Conservation (phyloP, 2,888 invertebrate species). For the Ommatoiulus sabulosus region DNA sequence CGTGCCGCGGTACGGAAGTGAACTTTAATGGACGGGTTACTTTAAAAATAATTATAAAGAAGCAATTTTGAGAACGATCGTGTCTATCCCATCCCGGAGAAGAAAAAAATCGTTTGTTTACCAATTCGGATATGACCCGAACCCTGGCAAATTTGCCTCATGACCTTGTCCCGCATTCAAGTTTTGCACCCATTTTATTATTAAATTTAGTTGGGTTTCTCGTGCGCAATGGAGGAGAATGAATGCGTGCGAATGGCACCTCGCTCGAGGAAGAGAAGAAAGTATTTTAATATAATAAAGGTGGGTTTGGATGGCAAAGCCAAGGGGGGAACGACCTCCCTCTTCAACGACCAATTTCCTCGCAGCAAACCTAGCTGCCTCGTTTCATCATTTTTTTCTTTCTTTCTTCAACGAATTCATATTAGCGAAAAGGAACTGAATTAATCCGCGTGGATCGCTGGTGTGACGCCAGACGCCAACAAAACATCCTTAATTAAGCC, state of each 20-base stretch:
- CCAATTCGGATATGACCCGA: not conserved
- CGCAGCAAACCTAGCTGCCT: not conserved
- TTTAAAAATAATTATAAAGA: not conserved
- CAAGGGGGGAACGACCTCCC: not conserved
- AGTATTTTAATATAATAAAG: constrained; percentile 42
- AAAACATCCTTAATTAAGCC: constrained; percentile 27
- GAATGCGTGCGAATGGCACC: constrained; percentile 38
- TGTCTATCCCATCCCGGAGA: not conserved
- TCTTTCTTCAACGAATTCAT: not conserved
- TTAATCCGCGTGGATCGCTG: not conserved
- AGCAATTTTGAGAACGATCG: not conserved
- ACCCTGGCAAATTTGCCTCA: not conserved
- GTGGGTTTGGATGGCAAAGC: constrained; percentile 35
- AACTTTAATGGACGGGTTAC: not conserved
- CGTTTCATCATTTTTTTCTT: not conserved
- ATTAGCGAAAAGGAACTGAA: not conserved
- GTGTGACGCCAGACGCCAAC: not conserved
- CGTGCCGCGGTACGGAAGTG: constrained; percentile 7
- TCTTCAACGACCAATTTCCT: not conserved
- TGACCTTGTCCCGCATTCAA: constrained; percentile 41
- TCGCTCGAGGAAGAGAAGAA: constrained; percentile 16
- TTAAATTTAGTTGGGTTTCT: constrained; percentile 18
- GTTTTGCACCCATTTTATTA: constrained; percentile 17
- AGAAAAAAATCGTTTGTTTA: not conserved
- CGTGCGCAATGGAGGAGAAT: not conserved